Base-by-base conservation (phyloP, 2,797 vertebrate species). In the Echeneis naucrates region DNA sequence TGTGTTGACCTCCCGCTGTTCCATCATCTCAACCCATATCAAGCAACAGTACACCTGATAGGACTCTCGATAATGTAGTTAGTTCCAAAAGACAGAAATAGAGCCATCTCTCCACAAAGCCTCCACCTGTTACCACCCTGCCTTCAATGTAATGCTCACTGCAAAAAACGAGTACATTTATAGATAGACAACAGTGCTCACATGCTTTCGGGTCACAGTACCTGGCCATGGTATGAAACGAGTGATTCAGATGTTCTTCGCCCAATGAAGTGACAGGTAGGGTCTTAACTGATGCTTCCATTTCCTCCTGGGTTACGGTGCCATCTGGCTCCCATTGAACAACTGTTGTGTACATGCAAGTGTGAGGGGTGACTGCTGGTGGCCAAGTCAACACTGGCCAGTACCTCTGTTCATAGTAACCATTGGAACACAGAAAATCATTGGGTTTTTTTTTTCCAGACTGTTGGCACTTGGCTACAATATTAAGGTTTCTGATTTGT, bases 11-110 rank as follows among this genome's bases (percentile, higher is more conserved):
- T 83, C 89, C 88, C 56, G 74, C 88, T 85, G 84, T 84, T 87
- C 61, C 58, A 71, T 91, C 82, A 79, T 92, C 75, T 76, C 75
- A 63, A 77, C 66, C 64, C 66, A 81, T 77, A 90, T 88, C 84
- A 73, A 55, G 71, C 83, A 72, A 50, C 48, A 23, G 63, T 45
- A 56, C 80, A 81, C 82, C 82, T 81, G 77, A 88, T 81, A 57
- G 35, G 78, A 73, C 70, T 82, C 68, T 73, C 54, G 40, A 85
- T 82, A 81, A 70, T 77, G 74, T 37, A 65, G 40, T 77, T 79
- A 54, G 57, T 68, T 73, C 79, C 67, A 77, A 53, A 82, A 55
- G 8, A 65, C 48, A 58, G 48, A 82, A 89, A 81, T 77, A 19
- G 69, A 82, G 75, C 57, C 37, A 32, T 80, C 68, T 53, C 56